Conservation (phyloP, 1,140 invertebrate species). For the Drosophila varians region DNA sequence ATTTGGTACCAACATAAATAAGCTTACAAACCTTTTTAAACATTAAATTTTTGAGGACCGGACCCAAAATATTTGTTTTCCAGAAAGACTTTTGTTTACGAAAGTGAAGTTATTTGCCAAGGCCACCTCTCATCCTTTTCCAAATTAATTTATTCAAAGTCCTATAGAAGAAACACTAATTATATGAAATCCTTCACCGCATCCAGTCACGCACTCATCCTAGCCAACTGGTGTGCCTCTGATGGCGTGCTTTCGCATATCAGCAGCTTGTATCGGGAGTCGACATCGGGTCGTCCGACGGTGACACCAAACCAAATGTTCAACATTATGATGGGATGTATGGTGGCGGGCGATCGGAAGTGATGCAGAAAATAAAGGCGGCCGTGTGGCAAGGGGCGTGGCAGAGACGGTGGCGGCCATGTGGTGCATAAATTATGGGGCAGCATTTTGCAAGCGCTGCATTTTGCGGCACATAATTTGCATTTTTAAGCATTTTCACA, state of each 20-base stretch:
- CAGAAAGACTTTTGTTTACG: too few relatives aligned
- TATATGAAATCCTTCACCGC: too few relatives aligned
- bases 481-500: slow-evolving; percentile 79
- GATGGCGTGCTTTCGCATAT: slow-evolving; percentile 27
- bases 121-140: too few relatives aligned
- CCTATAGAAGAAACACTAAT: too few relatives aligned
- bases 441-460: slow-evolving; percentile 64
- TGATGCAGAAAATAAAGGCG: slow-evolving; percentile 1
- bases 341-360: slow-evolving; percentile 16
- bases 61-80: too few relatives aligned
- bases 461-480: slow-evolving; percentile 76
- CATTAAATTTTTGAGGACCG: too few relatives aligned
- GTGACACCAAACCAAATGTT: slow-evolving; percentile 61
- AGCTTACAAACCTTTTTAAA: too few relatives aligned
- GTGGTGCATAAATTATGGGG: slow-evolving; percentile 68
- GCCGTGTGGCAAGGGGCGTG: not conserved
- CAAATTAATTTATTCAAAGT: too few relatives aligned
- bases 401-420: not conserved
- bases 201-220: not conserved
- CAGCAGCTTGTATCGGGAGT: slow-evolving; percentile 56
- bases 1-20: too few relatives aligned
- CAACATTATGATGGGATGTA: slow-evolving; percentile 64
- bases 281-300: slow-evolving; percentile 45
- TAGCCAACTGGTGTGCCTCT: not conserved
- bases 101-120: too few relatives aligned